Evolutionary conservation across 2,888 invertebrate genomes (phyloP).

Genomic region (Dysmachus trigonus): DNA sequence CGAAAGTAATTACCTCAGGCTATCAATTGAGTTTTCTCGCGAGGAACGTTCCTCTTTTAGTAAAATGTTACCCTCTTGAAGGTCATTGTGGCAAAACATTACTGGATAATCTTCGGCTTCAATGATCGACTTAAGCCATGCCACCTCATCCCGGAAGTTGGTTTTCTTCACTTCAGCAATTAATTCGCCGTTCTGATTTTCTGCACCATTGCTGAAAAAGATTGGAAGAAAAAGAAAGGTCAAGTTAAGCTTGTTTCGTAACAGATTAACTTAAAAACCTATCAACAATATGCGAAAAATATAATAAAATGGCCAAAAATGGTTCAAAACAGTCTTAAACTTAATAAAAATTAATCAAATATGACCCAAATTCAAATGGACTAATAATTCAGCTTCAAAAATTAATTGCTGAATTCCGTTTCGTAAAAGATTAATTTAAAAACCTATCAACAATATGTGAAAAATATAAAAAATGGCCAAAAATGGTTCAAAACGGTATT

Average conservation of each 20-base stretch:
- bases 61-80: constrained; percentile 84
- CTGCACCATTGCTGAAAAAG: neutral
- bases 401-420: neutral
- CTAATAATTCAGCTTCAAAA: neutral
- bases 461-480: too few relatives aligned
- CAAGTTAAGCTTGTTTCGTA: neutral
- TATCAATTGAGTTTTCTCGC: constrained; percentile 41
- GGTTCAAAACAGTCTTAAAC: too few relatives aligned
- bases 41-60: constrained; percentile 60
- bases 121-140: constrained; percentile 74
- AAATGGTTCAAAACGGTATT: too few relatives aligned
- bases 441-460: too few relatives aligned
- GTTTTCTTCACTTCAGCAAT: constrained; percentile 61
- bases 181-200: neutral
- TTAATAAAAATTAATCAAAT: neutral
- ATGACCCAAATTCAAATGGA: neutral
- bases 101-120: constrained; percentile 77
- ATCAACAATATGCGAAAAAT: too few relatives aligned
- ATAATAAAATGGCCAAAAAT: too few relatives aligned
- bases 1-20: constrained; percentile 50
- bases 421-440: too few relatives aligned
- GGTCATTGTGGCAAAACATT: constrained; percentile 93
- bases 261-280: too few relatives aligned
- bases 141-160: constrained; percentile 74
- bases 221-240: neutral